phyloP scores from a whole-genome alignment of 2,797 vertebrate genomes.

The Rhincodon typus region DNA sequence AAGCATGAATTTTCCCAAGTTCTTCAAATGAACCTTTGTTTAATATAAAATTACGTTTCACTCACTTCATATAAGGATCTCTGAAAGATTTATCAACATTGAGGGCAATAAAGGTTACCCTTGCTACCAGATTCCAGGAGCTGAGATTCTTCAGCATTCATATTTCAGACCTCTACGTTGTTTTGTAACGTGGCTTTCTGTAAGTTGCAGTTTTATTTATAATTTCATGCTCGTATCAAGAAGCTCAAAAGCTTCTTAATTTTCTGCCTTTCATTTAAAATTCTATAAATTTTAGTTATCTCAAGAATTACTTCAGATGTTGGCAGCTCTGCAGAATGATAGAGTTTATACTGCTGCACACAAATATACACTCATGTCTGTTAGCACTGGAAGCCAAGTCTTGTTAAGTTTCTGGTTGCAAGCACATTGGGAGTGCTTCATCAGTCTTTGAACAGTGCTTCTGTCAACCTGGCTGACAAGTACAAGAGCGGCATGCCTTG shows the following conservation, averaged over 20 bases:
- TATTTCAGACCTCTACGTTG: not conserved
- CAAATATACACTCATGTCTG: conserved; percentile 46
- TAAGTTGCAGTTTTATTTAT: not conserved
- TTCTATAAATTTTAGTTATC: not conserved
- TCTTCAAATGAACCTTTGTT: not conserved
- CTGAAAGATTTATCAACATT: not conserved
- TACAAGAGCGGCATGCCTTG: conserved; percentile 51
- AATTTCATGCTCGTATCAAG: not conserved
- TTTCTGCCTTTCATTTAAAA: conserved; percentile 11
- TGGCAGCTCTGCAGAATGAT: conserved; percentile 5
- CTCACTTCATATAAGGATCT: not conserved
- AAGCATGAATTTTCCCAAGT: not conserved
- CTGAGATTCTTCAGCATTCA: not conserved
- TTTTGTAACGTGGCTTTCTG: not conserved
- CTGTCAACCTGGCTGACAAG: conserved; percentile 49
- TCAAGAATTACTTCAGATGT: not conserved
- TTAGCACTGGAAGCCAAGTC: conserved; percentile 55
- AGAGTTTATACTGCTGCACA: not conserved
- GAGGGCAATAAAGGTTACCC: not conserved
- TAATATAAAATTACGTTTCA: not conserved
- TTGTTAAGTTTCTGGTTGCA: conserved; percentile 48
- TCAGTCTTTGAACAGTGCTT: conserved; percentile 46
- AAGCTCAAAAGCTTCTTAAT: not conserved
- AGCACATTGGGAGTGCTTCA: conserved; percentile 48
- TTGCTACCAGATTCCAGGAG: not conserved